phyloP scores from a whole-genome alignment of 2,797 vertebrate species.

The Steatocranus sp. region DNA sequence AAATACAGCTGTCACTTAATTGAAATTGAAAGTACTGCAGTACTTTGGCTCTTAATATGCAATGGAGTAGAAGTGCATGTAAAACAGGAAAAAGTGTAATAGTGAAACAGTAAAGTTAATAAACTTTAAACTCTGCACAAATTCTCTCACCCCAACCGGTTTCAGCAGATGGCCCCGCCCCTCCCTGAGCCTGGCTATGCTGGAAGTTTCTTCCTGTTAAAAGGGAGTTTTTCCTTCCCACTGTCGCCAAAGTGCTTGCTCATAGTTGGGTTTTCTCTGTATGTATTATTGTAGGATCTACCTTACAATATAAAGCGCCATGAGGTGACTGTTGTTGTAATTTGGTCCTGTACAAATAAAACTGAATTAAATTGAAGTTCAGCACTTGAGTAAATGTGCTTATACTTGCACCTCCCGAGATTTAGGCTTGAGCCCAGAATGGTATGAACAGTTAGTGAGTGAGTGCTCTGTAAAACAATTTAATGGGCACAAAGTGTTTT shows the following conservation, averaged over 20 bases:
- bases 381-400: neutral
- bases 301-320: rapidly evolving
- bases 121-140: neutral
- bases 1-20: neutral
- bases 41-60: neutral
- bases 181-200: neutral
- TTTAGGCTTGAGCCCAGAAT: neutral
- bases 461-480: neutral
- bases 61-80: rapidly evolving
- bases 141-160: neutral
- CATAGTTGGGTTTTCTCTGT: neutral
- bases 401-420: neutral
- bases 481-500: neutral
- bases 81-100: neutral
- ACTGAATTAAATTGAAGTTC: neutral
- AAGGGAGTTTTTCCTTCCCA: neutral
- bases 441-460: neutral
- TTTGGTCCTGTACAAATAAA: neutral
- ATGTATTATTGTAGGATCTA: neutral
- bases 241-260: neutral
- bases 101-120: neutral
- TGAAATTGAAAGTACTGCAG: neutral
- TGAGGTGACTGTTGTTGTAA: neutral
- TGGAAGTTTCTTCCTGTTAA: neutral
- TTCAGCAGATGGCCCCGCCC: neutral